Conservation (phyloP, 2,888 invertebrate species). For the Habrosyne pyritoides region DNA sequence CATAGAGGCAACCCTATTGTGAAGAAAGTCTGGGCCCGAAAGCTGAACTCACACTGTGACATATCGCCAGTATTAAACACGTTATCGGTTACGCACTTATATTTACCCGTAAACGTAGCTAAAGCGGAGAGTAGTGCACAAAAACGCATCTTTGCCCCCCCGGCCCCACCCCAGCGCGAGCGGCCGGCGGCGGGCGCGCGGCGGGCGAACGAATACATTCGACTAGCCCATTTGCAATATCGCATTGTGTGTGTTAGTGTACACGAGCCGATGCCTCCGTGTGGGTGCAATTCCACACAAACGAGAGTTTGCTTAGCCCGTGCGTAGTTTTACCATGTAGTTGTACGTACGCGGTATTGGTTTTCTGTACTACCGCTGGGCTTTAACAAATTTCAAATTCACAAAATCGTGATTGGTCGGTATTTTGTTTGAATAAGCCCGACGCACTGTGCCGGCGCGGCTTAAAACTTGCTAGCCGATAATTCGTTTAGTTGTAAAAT, state of each 20-base stretch:
- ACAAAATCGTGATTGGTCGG: conserved; percentile 81
- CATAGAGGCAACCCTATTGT: conserved; percentile 35
- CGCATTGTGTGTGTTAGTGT: conserved; percentile 78
- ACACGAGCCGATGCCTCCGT: conserved; percentile 34
- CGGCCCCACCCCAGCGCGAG: conserved; percentile 51
- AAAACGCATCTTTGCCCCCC: conserved; percentile 80
- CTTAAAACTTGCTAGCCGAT: conserved; percentile 67
- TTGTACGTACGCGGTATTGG: conserved; percentile 71
- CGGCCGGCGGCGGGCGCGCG: conserved; percentile 64
- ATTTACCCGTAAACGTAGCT: conserved; percentile 73
- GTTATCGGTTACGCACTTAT: conserved; percentile 78
- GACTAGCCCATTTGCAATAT: conserved; percentile 83
- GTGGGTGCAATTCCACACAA: conserved; percentile 53
- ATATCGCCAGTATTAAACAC: conserved; percentile 43
- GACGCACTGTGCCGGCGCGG: conserved; percentile 53
- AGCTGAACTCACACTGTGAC: conserved; percentile 41
- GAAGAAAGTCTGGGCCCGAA: conserved; percentile 46
- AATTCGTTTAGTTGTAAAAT: conserved; percentile 78
- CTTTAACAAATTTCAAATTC: conserved; percentile 83
- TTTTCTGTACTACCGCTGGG: conserved; percentile 77
- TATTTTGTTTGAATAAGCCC: conserved; percentile 79
- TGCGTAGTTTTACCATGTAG: conserved; percentile 74
- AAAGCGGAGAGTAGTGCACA: conserved; percentile 73
- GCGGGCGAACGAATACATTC: conserved; percentile 80
- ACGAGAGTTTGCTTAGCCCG: conserved; percentile 71